phyloP scores from a whole-genome alignment of 2,113 vertebrate genomes.

The Sinocyclocheilus grahami region DNA sequence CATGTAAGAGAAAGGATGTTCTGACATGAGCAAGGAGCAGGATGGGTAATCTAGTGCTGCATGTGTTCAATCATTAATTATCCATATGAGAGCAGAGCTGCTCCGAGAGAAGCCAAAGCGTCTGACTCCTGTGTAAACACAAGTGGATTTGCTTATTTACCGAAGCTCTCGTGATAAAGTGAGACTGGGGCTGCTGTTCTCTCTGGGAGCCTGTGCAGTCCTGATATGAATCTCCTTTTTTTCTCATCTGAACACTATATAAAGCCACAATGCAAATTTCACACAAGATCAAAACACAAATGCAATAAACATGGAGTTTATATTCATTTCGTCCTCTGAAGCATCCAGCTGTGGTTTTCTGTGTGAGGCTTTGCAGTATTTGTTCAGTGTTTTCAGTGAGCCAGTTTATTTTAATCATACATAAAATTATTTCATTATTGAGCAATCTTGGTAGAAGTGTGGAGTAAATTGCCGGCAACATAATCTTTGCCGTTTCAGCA shows the following conservation, averaged over 20 bases:
- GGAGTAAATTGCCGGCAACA: not conserved
- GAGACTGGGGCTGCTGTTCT: not conserved
- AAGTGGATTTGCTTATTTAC: slow-evolving; percentile 53
- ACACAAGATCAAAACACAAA: not conserved
- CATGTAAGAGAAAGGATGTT: slow-evolving; percentile 7
- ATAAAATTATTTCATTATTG: not conserved
- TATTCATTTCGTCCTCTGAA: not conserved
- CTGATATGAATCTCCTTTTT: not conserved
- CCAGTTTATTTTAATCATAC: not conserved
- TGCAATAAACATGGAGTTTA: not conserved
- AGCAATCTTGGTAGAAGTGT: slow-evolving; percentile 11
- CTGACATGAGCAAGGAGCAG: not conserved
- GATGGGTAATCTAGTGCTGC: slow-evolving; percentile 31
- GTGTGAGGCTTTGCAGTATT: not conserved
- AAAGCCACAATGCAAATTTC: slow-evolving; percentile 10
- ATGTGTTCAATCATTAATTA: slow-evolving; percentile 55
- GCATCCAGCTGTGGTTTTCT: not conserved
- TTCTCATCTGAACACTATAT: not conserved
- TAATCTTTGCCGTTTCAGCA: slow-evolving; percentile 23
- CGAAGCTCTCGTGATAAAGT: slow-evolving; percentile 40
- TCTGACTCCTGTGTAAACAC: slow-evolving; percentile 45
- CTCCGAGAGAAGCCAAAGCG: slow-evolving; percentile 34
- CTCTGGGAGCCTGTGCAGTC: not conserved
- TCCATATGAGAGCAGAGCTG: slow-evolving; percentile 35
- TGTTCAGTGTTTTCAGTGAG: not conserved